A percentile compares a stretch with the other conserved stretches of the same genome.
Conservation (phyloP, 2,113 vertebrate genomes). For the Bubo scandiacus region DNA sequence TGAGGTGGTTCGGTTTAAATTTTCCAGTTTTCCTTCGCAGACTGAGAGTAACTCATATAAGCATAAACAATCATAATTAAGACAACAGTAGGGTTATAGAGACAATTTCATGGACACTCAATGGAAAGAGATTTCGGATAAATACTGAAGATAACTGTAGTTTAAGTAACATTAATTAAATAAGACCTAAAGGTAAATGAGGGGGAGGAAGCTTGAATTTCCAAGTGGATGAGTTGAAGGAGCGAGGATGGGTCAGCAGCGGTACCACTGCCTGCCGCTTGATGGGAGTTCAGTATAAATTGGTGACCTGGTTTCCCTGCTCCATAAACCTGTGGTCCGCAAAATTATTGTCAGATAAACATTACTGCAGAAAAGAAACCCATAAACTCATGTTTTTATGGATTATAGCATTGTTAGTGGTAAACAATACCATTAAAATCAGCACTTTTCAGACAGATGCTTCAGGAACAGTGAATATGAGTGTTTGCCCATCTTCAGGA, state of each 20-base stretch:
- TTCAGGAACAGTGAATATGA: neutral
- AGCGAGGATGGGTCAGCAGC: neutral
- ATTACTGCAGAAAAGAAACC: neutral
- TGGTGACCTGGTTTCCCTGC: neutral
- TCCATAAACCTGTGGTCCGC: neutral
- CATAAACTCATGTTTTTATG: neutral
- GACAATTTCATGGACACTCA: neutral
- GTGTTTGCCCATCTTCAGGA: neutral
- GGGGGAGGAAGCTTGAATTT: neutral
- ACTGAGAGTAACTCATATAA: neutral
- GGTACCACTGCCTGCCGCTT: neutral
- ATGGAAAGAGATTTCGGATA: neutral
- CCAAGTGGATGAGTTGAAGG: neutral
- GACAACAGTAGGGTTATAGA: neutral
- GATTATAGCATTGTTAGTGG: neutral
- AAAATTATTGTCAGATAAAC: neutral
- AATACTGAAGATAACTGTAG: neutral
- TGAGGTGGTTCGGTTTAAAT: neutral
- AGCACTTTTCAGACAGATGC: neutral
- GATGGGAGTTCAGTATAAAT: neutral
- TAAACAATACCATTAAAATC: neutral
- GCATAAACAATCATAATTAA: neutral
- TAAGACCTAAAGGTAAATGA: neutral
- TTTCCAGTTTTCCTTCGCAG: neutral
- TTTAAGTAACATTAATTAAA: neutral